Evolutionary conservation across 2,888 invertebrate genomes (phyloP).

Genomic region (Poecilobothrus nobilitatus): DNA sequence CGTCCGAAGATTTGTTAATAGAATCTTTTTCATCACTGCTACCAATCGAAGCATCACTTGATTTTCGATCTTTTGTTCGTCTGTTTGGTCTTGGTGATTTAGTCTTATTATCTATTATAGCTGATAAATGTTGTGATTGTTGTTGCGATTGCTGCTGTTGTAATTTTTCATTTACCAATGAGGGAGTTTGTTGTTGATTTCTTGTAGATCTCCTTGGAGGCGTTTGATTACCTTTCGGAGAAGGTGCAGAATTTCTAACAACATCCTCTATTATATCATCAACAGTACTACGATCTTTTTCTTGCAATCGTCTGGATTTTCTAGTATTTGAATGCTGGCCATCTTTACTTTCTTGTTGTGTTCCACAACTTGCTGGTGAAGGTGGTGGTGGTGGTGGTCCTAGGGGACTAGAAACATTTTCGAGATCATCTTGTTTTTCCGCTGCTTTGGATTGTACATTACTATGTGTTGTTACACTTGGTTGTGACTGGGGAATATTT

Average conservation of each 20-base stretch:
- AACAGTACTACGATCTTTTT: constrained; percentile 68
- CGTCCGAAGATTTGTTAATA: constrained; percentile 10
- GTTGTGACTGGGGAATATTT: constrained; percentile 25
- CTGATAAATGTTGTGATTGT: constrained; percentile 10
- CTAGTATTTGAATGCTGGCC: constrained; percentile 52
- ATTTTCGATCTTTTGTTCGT: constrained; percentile 55
- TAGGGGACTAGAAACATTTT: background rate
- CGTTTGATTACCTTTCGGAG: constrained; percentile 39
- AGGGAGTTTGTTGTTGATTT: constrained; percentile 36
- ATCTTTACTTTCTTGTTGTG: background rate
- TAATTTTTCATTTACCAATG: constrained; percentile 17
- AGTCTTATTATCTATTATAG: constrained; percentile 39
- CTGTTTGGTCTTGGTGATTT: constrained; percentile 59
- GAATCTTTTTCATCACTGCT: constrained; percentile 51
- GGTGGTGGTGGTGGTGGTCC: constrained; percentile 10
- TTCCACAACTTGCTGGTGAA: constrained; percentile 17
- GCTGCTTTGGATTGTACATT: constrained; percentile 19
- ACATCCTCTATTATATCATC: constrained; percentile 89
- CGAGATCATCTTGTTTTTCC: background rate
- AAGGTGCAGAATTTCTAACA: constrained; percentile 56
- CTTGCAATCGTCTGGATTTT: constrained; percentile 71
- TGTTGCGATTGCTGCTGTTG: background rate
- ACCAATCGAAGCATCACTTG: constrained; percentile 58
- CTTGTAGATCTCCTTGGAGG: constrained; percentile 41
- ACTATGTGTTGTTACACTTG: constrained; percentile 15